phyloP scores from a whole-genome alignment of 1,140 invertebrate species.

The Trachelipus rathkii region DNA sequence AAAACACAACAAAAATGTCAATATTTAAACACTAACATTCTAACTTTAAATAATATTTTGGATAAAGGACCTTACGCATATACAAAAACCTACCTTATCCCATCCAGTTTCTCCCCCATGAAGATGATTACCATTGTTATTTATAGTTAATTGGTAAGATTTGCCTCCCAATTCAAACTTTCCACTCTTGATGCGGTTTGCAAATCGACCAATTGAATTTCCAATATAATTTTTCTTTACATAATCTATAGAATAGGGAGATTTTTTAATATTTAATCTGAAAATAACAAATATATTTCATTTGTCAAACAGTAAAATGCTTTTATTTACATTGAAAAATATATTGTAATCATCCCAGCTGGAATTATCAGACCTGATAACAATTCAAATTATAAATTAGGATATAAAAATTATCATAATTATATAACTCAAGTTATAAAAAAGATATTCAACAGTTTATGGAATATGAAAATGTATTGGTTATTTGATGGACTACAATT shows the following conservation, averaged over 20 bases:
- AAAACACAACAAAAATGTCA: neutral
- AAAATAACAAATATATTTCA: neutral
- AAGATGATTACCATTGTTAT: slow-evolving; percentile 67
- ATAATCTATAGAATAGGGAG: slow-evolving; percentile 29
- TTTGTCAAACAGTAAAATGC: neutral
- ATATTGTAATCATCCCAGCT: too few relatives aligned
- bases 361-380: neutral
- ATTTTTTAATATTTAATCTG: neutral
- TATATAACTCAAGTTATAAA: too few relatives aligned
- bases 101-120: slow-evolving; percentile 86
- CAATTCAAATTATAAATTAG: neutral
- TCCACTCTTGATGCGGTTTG: slow-evolving; percentile 73
- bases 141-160: slow-evolving; percentile 67
- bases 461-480: too few relatives aligned
- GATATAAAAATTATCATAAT: neutral
- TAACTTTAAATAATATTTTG: neutral
- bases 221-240: slow-evolving; percentile 65
- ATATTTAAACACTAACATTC: neutral
- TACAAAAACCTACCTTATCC: slow-evolving; percentile 62
- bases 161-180: slow-evolving; percentile 65
- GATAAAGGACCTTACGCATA: neutral
- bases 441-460: too few relatives aligned
- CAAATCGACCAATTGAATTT: slow-evolving; percentile 78
- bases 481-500: too few relatives aligned
- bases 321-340: too few relatives aligned